phyloP scores from a whole-genome alignment of 2,113 vertebrate genomes.

The Sturnus vulgaris region DNA sequence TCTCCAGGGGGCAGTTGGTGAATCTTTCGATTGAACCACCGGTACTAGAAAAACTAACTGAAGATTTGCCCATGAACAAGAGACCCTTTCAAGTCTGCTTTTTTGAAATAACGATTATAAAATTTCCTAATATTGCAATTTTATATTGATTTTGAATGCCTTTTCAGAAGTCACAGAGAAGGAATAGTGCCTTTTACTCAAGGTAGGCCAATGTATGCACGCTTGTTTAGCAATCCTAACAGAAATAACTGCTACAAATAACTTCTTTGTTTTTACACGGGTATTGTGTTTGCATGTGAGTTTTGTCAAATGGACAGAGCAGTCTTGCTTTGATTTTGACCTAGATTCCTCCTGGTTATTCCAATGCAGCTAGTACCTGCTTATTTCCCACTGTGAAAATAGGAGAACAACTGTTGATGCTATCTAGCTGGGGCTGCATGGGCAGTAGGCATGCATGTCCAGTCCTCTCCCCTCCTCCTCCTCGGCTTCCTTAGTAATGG shows the following conservation, averaged over 20 bases:
- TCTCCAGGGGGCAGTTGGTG: constrained; percentile 75
- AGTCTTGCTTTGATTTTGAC: constrained; percentile 68
- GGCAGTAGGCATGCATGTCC: neutral
- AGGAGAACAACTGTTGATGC: constrained; percentile 65
- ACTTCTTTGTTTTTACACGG: constrained; percentile 49
- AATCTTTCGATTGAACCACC: constrained; percentile 73
- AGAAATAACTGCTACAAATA: constrained; percentile 7
- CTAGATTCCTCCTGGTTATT: constrained; percentile 68
- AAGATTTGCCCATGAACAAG: constrained; percentile 70
- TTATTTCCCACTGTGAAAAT: constrained; percentile 71
- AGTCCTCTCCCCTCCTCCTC: constrained; percentile 11
- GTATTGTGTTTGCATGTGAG: constrained; percentile 49
- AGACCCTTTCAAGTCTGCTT: constrained; percentile 67
- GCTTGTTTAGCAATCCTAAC: neutral
- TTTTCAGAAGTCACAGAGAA: constrained; percentile 35
- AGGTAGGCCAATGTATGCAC: neutral
- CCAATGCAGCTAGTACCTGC: constrained; percentile 45
- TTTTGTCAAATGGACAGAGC: constrained; percentile 35
- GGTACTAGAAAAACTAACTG: constrained; percentile 72
- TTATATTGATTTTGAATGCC: constrained; percentile 62
- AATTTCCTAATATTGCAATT: constrained; percentile 61
- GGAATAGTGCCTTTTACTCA: neutral
- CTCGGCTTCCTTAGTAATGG: neutral
- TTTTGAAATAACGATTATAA: constrained; percentile 67
- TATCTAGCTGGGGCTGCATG: constrained; percentile 35